Base-by-base conservation (phyloP, 2,113 vertebrate genomes). In the Bostrychus sinensis region DNA sequence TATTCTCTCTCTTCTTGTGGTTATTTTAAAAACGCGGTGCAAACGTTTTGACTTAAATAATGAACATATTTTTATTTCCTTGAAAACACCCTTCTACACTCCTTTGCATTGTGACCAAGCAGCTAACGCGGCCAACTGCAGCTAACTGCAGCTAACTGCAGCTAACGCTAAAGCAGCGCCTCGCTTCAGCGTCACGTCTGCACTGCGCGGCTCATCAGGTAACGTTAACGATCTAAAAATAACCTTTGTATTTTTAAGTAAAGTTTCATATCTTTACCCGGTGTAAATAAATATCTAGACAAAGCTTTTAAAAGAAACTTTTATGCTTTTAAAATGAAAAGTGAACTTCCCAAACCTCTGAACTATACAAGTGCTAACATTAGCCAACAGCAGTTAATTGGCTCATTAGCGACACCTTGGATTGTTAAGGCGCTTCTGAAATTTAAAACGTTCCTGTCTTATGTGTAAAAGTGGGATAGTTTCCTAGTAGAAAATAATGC, bases 61-160 rank as follows among this genome's bases (percentile, higher is more conserved):
- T n/a, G 4, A 11, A n/a, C 23, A 30, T 30, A 8, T 28, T n/a
- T 3, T 28, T 30, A n/a, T 25, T 48, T 5, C 16, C 14, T 9
- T 9, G 16, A 28, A 28, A n/a, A 30, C 16, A 8, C 26, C 2
- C 23, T 25, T n/a, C 23, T 4, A 13, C 48, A n/a, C 7, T 30
- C 3, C 3, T 28, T 51, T 30, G 14, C 23, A 3, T 14, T 3
- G n/a, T 51, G 25, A 30, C 14, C 7, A 28, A 7, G 16, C 26
- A 51, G 48, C 25, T 51, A 51, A 30, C 14, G 3, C 25, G 45
- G 45, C 45, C 25, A 48, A 46, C 43, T 14, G 45, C n/a, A n/a
- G n/a, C n/a, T n/a, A n/a, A n/a, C n/a, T n/a, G 16, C 26, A 51
- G 48, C 25, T 51, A 51, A 30, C 14, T n/a, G n/a, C n/a, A n/a